Evolutionary conservation across 2,797 vertebrate genomes (phyloP).

Genomic region (Chloroceryle inda): DNA sequence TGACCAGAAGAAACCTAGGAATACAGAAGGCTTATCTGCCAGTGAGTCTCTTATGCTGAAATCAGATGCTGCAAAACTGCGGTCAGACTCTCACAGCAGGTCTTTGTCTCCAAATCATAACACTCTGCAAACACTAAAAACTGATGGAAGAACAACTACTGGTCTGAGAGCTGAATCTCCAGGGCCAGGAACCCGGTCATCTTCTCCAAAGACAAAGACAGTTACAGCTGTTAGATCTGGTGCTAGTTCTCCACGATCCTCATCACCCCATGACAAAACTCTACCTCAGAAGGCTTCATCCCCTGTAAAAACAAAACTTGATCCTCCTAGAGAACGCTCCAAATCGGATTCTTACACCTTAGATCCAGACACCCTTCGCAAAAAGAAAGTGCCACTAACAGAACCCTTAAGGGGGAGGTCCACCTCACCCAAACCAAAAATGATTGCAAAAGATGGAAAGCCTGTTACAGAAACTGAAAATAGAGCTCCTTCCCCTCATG

Average conservation of each 20-base stretch:
- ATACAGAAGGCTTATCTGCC: conserved; percentile 89
- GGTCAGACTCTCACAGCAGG: conserved; percentile 96
- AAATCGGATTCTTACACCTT: conserved; percentile 98
- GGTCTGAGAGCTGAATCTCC: conserved; percentile 93
- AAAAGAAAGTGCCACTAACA: conserved; percentile 94
- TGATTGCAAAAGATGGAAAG: conserved; percentile 87
- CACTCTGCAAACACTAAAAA: conserved; percentile 95
- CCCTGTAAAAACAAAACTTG: conserved; percentile 91
- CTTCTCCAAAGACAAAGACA: conserved; percentile 94
- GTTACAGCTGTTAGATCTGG: conserved; percentile 86
- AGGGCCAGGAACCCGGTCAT: conserved; percentile 91
- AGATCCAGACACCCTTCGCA: conserved; percentile 95
- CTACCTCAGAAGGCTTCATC: conserved; percentile 89
- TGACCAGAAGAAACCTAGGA: conserved; percentile 90
- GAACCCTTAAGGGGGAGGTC: conserved; percentile 94
- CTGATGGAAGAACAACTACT: conserved; percentile 88
- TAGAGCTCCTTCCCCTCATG: conserved; percentile 93
- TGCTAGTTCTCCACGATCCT: conserved; percentile 88
- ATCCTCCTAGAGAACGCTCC: conserved; percentile 96
- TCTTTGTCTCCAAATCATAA: conserved; percentile 98
- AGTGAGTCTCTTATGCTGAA: conserved; percentile 94
- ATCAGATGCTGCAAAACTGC: conserved; percentile 94
- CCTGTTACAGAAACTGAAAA: conserved; percentile 87
- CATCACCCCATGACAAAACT: conserved; percentile 91
- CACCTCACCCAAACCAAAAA: conserved; percentile 96